Percentiles rank a stretch among this genome's conserved stretches.
phyloP scores from a whole-genome alignment of 1,140 invertebrate genomes.

The Drosophila malerkotliana region DNA sequence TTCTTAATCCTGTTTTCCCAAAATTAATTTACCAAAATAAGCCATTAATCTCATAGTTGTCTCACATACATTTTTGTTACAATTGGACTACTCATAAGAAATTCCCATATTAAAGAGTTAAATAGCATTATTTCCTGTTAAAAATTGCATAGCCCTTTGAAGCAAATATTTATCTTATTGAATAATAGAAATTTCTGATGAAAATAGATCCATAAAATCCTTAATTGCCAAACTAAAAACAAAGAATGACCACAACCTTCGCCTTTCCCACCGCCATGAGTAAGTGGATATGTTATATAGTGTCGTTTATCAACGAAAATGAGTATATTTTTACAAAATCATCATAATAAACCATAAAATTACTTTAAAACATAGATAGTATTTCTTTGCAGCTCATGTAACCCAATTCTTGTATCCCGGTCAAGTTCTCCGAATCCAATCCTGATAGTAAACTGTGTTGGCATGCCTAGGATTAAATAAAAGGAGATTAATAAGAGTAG shows the following conservation, averaged over 20 bases:
- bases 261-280: background rate
- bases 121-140: background rate
- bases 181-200: slow-evolving; percentile 1
- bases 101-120: background rate
- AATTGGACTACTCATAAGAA: background rate
- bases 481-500: background rate
- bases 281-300: slow-evolving; percentile 15
- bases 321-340: slow-evolving; percentile 14
- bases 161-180: background rate
- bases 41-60: too few species aligned
- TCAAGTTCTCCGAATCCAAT: slow-evolving; percentile 58
- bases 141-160: slow-evolving; percentile 1
- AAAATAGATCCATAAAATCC: slow-evolving; percentile 50
- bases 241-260: slow-evolving; percentile 13
- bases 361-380: background rate
- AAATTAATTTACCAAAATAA: too few species aligned
- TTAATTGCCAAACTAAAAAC: slow-evolving; percentile 25
- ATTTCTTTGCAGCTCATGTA: slow-evolving; percentile 5
- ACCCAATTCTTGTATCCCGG: slow-evolving; percentile 49
- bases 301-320: slow-evolving; percentile 1
- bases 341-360: background rate
- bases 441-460: slow-evolving; percentile 72
- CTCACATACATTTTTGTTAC: background rate
- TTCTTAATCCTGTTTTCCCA: too few species aligned
- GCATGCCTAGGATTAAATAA: slow-evolving; percentile 65